Evolutionary conservation across 2,797 vertebrate species (phyloP).

Genomic region (Simalia tracyae): DNA sequence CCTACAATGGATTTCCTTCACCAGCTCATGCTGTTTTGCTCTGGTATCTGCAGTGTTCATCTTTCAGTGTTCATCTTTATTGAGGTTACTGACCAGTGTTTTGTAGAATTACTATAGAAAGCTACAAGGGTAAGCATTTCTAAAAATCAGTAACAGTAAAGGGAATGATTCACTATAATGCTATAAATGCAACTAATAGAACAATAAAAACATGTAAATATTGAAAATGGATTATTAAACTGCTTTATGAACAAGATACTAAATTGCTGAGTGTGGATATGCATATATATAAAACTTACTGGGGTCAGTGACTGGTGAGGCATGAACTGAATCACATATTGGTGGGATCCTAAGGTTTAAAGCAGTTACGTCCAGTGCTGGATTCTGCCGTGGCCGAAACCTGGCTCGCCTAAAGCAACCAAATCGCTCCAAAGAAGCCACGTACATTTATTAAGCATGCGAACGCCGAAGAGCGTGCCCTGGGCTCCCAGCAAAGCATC

Average conservation of each 20-base stretch:
- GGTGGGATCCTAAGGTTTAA: not conserved
- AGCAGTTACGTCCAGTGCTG: not conserved
- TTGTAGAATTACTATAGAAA: not conserved
- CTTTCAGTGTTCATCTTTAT: not conserved
- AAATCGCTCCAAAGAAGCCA: not conserved
- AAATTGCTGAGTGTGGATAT: not conserved
- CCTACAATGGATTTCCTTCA: not conserved
- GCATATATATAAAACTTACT: not conserved
- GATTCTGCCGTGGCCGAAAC: not conserved
- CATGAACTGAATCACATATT: too few species aligned
- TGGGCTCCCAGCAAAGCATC: not conserved
- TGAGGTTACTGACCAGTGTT: not conserved
- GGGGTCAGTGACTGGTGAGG: not conserved
- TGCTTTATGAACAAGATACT: not conserved
- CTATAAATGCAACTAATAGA: not conserved
- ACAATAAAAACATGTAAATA: not conserved
- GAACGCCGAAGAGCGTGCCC: too few species aligned
- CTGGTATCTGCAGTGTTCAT: not conserved
- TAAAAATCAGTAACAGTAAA: not conserved
- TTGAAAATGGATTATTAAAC: not conserved
- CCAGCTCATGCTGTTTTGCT: not conserved
- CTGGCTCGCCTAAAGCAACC: not conserved
- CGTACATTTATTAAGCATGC: not conserved
- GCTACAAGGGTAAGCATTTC: not conserved
- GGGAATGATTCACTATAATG: not conserved